phyloP scores from a whole-genome alignment of 2,888 invertebrate genomes.

The Chrysolina haemoptera region DNA sequence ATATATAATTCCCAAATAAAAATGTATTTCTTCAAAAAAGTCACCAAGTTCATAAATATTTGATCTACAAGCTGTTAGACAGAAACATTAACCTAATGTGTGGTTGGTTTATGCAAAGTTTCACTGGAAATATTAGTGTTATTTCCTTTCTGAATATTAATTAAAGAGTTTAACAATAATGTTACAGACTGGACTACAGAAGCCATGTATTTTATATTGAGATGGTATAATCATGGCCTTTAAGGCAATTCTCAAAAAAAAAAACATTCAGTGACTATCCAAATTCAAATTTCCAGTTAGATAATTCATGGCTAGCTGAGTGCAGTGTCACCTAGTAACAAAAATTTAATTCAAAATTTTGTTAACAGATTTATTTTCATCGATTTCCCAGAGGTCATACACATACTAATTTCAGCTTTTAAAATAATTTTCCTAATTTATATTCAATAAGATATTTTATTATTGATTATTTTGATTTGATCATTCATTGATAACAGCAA shows the following conservation, averaged over 20 bases:
- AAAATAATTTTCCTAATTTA: not conserved
- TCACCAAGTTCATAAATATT: no score
- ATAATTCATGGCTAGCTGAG: not conserved
- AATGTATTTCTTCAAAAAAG: no score
- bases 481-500: no score
- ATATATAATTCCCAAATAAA: no score
- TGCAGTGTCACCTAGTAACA: not conserved
- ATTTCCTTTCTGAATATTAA: not conserved
- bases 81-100: no score
- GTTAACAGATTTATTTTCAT: slow-evolving; percentile 6
- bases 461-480: no score
- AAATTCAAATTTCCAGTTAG: not conserved
- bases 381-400: not conserved
- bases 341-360: slow-evolving; percentile 1
- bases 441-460: no score
- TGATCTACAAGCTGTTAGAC: no score
- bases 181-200: not conserved
- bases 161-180: not conserved
- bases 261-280: no score
- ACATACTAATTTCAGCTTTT: not conserved
- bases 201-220: no score
- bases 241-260: no score
- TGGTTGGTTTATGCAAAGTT: not conserved
- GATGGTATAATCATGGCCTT: no score
- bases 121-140: not conserved